phyloP scores from a whole-genome alignment of 2,797 vertebrate species.

The Lagocephalus sceleratus region DNA sequence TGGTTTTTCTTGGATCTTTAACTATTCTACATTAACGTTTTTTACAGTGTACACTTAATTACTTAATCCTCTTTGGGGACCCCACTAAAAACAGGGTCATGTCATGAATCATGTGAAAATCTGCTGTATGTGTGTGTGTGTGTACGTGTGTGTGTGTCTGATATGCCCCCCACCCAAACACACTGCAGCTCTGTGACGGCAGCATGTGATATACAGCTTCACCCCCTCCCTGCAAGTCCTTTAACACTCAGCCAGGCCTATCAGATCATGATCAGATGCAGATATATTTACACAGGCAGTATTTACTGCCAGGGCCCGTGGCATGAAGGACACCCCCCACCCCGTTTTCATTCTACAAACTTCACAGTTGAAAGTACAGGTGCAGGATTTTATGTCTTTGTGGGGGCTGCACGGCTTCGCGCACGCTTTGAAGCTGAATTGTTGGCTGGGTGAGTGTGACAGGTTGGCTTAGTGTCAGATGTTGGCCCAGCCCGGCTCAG shows the following conservation, averaged over 20 bases:
- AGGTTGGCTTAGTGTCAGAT: conserved; percentile 79
- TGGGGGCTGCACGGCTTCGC: conserved; percentile 19
- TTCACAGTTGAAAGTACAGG: neutral
- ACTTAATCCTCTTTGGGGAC: conserved; percentile 60
- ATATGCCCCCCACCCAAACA: conserved; percentile 36
- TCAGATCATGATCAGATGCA: conserved; percentile 17
- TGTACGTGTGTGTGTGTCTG: conserved; percentile 33
- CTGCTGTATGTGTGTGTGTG: conserved; percentile 21
- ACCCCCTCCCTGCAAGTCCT: conserved; percentile 39
- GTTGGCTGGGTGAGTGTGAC: conserved; percentile 63
- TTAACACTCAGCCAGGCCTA: conserved; percentile 9
- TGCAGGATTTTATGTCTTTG: neutral
- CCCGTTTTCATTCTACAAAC: neutral
- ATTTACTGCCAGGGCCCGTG: too few species aligned
- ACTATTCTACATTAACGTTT: conserved; percentile 51
- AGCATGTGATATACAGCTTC: conserved; percentile 13
- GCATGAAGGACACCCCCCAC: neutral
- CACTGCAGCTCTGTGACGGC: conserved; percentile 33
- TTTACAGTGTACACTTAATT: conserved; percentile 60
- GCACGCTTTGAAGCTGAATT: conserved; percentile 48
- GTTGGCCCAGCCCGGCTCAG: conserved; percentile 84
- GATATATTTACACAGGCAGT: too few species aligned
- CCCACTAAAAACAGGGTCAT: conserved; percentile 49
- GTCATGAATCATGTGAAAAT: conserved; percentile 37
- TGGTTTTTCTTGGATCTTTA: conserved; percentile 35